Base-by-base conservation (phyloP, 2,797 vertebrate species). In the Lepilemur septentrionalis region DNA sequence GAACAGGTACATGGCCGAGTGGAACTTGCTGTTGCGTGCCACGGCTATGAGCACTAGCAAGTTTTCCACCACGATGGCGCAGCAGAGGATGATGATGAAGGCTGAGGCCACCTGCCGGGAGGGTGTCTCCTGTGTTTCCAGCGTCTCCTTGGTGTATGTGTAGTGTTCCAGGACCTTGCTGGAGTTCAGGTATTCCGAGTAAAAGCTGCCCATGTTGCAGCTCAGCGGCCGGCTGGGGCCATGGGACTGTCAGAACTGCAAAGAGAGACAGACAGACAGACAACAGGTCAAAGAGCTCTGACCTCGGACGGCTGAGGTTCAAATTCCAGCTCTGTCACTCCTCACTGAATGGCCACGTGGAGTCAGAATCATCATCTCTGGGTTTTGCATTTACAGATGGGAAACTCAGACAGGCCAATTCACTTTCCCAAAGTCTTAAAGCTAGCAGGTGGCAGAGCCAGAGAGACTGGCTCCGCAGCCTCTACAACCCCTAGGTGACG, bases 1-100 rank as follows among this genome's bases (percentile, higher is more conserved):
- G 98, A 99, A 99, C 97, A 99, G 99, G 98, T 99, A 99, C 99
- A 99, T 99, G 97, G 99, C 99, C 0, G 99, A 99, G 98, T 99
- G 99, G 73, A 99, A 99, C 97, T 99, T 99, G 96, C 99, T 99
- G 98, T 99, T 99, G 73, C 99, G 99, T 88, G 98, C 99, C 4
- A 99, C 99, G 0, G 99, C 99, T 0, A 99, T 93, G 3, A 99
- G 99, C 43, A 99, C 99, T 95, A 99, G 97, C 0, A 99, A 98
- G 98, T 99, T 99, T 98, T 99, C 99, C 97, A 99, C 96, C 86
- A 99, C 99, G 85, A 99, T 99, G 98, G 99, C 93, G 80, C 99
- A 99, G 98, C 99, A 99, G 8, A 99, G 96, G 3, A 99, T 13
- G 5, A 99, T 96, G 38, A 99, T 99, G 96, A 99, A 55, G 23